Evolutionary conservation across 2,888 invertebrate genomes (phyloP).

Genomic region (Spodoptera littoralis): DNA sequence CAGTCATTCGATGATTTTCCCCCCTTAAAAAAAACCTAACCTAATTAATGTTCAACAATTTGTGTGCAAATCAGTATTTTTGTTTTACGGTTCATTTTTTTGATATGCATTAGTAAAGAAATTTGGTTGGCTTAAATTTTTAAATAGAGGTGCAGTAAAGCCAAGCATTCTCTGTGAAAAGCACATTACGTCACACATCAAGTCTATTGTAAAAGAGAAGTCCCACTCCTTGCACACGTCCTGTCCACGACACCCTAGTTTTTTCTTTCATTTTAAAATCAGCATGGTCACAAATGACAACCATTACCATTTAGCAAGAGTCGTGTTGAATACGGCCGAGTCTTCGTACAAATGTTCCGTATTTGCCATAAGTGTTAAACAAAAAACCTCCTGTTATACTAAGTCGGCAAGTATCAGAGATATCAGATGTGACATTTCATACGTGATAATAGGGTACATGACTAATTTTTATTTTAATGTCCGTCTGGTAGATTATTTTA

Average conservation of each 20-base stretch:
- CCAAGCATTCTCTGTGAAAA: background rate
- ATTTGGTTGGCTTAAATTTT: too few relatives aligned
- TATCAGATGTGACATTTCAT: conserved; percentile 18
- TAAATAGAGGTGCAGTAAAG: too few relatives aligned
- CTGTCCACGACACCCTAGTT: conserved; percentile 22
- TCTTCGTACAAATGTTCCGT: conserved; percentile 52
- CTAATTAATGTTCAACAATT: too few relatives aligned
- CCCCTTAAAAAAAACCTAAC: too few relatives aligned
- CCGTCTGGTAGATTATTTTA: too few relatives aligned
- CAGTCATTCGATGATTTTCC: too few relatives aligned
- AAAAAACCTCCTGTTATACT: conserved; percentile 53
- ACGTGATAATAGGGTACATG: background rate
- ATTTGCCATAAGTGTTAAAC: conserved; percentile 52
- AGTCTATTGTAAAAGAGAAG: conserved; percentile 20
- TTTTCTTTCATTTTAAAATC: conserved; percentile 33
- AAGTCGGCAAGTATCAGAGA: conserved; percentile 18
- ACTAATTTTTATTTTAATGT: too few relatives aligned
- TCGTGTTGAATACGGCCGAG: conserved; percentile 39
- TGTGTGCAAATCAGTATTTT: too few relatives aligned
- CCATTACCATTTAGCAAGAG: conserved; percentile 47
- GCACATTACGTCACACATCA: conserved; percentile 12
- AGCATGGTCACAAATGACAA: conserved; percentile 41
- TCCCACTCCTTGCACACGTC: background rate
- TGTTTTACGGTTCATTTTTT: too few relatives aligned
- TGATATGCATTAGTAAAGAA: too few relatives aligned